Conservation (phyloP, 2,888 invertebrate species). For the Bruchidius siliquastri region DNA sequence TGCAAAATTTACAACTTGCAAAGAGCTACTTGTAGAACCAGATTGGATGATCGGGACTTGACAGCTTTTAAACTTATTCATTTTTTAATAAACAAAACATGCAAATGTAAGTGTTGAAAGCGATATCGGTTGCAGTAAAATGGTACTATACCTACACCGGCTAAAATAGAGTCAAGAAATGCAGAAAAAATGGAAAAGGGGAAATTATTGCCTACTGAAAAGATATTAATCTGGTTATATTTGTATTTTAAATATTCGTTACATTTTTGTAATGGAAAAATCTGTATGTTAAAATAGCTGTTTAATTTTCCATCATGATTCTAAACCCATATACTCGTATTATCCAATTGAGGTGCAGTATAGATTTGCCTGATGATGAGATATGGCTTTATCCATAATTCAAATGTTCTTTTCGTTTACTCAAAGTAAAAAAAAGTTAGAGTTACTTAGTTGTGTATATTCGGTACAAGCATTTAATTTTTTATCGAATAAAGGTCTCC, state of each 20-base stretch:
- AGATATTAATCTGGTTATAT: neutral
- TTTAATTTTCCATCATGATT: neutral
- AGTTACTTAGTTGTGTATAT: too few relatives aligned
- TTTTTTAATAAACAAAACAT: neutral
- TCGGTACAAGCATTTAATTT: too few relatives aligned
- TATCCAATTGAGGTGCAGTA: neutral
- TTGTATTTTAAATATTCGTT: neutral
- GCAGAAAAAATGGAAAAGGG: neutral
- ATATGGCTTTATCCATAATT: too few relatives aligned
- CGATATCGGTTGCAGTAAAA: neutral
- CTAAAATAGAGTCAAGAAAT: neutral
- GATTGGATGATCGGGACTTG: neutral
- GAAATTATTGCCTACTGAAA: neutral
- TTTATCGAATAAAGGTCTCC: too few relatives aligned
- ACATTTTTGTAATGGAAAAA: neutral
- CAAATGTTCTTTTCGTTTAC: too few relatives aligned
- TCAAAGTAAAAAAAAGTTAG: too few relatives aligned
- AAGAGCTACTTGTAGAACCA: neutral
- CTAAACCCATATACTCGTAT: neutral
- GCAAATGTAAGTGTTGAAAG: neutral
- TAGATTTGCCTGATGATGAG: too few relatives aligned
- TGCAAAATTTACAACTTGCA: too few relatives aligned
- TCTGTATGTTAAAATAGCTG: neutral
- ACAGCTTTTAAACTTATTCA: neutral
- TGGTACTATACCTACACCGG: neutral